Percentiles rank a stretch among this genome's conserved stretches.
Conservation (phyloP, 2,797 vertebrate species). For the Tragopan temminckii region DNA sequence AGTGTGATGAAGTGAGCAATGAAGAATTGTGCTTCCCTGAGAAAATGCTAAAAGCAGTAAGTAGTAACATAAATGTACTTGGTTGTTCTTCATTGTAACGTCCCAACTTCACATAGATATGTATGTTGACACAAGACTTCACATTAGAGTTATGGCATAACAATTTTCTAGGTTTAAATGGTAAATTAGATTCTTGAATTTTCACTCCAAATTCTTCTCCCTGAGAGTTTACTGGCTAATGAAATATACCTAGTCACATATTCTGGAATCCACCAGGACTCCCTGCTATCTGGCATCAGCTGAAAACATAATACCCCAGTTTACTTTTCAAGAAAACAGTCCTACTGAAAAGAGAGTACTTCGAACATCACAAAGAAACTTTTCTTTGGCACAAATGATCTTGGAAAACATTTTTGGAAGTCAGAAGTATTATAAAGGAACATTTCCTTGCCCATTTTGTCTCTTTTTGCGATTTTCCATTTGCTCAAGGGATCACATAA, state of each 20-base stretch:
- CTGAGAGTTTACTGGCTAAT: not conserved
- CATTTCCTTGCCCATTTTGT: not conserved
- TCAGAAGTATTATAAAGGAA: not conserved
- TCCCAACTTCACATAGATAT: not conserved
- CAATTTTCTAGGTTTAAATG: not conserved
- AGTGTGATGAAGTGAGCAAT: not conserved
- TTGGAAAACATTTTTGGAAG: not conserved
- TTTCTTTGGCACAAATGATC: not conserved
- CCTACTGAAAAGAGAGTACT: not conserved
- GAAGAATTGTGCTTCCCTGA: constrained; percentile 43
- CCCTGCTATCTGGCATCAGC: too few species aligned
- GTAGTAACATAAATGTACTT: not conserved
- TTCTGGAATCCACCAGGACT: not conserved
- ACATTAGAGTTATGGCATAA: not conserved
- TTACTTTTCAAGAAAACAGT: not conserved
- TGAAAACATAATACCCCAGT: not conserved
- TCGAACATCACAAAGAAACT: too few species aligned
- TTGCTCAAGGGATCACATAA: not conserved
- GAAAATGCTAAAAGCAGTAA: constrained; percentile 61
- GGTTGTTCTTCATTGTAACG: not conserved
- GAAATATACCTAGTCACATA: not conserved
- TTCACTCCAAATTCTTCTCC: not conserved
- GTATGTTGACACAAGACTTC: not conserved
- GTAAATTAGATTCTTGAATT: not conserved
- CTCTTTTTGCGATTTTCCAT: not conserved